phyloP scores from a whole-genome alignment of 35 echinoderm and acorn worm genomes.

The Patiria miniata region DNA sequence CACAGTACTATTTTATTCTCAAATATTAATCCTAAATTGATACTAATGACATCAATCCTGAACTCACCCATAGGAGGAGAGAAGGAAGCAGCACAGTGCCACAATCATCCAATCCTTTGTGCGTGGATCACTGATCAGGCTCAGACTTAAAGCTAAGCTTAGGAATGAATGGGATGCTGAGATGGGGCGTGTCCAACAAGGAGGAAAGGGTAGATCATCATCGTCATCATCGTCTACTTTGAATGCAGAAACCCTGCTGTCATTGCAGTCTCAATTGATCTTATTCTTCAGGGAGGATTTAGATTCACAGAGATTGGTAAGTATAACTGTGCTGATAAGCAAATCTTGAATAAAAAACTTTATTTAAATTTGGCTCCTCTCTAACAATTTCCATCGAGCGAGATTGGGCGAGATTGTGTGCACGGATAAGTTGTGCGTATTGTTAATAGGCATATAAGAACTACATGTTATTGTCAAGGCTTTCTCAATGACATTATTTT shows the following conservation, averaged over 20 bases:
- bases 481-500: too few relatives aligned
- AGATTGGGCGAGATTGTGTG: too few relatives aligned
- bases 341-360: too few relatives aligned
- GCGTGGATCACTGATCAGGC: conserved; percentile 50
- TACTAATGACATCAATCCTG: background rate
- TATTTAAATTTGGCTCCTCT: too few relatives aligned
- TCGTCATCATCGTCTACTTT: background rate
- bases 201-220: background rate
- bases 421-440: too few relatives aligned
- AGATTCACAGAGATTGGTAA: conserved; percentile 69
- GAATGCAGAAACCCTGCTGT: conserved; percentile 13
- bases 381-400: too few relatives aligned
- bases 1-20: too few relatives aligned
- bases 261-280: conserved; percentile 44
- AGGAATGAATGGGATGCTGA: conserved; percentile 51
- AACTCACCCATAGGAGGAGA: conserved; percentile 33
- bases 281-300: conserved; percentile 41
- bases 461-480: too few relatives aligned
- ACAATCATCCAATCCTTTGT: conserved; percentile 70
- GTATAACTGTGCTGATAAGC: background rate
- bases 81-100: conserved; percentile 52
- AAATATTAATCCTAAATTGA: too few relatives aligned
- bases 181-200: background rate
- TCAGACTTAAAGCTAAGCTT: conserved; percentile 21
- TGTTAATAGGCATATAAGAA: too few relatives aligned